These are phyloP conservation scores for Rousettus madagascariensis DNA, from an alignment of 2,797 vertebrate species.

Conservation along the genomic window DNA sequence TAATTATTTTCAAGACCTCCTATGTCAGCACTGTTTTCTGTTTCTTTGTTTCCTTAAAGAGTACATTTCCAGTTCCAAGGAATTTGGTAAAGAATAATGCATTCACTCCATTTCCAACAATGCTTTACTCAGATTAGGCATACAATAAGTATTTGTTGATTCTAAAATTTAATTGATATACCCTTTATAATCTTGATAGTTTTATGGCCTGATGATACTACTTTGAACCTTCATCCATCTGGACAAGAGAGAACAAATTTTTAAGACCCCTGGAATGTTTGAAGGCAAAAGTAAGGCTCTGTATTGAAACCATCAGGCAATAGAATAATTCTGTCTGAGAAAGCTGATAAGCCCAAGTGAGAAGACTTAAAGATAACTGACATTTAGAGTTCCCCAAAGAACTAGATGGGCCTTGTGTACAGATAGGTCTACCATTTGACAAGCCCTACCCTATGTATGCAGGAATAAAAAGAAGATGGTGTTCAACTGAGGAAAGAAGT, in stretches of 20 bases:
- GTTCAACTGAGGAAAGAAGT: not conserved
- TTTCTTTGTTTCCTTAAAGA: not conserved
- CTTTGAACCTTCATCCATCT: not conserved
- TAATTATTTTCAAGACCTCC: slow-evolving; percentile 2
- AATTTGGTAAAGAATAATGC: slow-evolving; percentile 25
- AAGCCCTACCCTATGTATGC: not conserved
- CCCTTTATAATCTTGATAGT: slow-evolving; percentile 13
- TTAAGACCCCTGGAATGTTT: not conserved
- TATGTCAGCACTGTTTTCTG: not conserved
- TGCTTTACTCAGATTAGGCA: slow-evolving; percentile 17
- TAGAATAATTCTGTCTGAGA: not conserved
- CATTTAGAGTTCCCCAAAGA: not conserved
- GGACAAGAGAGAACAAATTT: not conserved
- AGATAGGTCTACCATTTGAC: not conserved
- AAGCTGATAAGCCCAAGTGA: not conserved
- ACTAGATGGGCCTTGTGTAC: not conserved
- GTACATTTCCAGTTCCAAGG: not conserved
- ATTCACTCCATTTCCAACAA: slow-evolving; percentile 3
- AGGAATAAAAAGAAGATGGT: not conserved
- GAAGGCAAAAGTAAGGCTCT: not conserved
- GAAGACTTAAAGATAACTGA: not conserved
- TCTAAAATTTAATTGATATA: slow-evolving; percentile 34
- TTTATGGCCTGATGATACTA: slow-evolving; percentile 38
- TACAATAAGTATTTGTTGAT: slow-evolving; percentile 24
- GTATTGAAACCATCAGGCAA: not conserved